Base-by-base conservation (phyloP, 1,140 invertebrate genomes). In the Panagrolaimus sp. region DNA sequence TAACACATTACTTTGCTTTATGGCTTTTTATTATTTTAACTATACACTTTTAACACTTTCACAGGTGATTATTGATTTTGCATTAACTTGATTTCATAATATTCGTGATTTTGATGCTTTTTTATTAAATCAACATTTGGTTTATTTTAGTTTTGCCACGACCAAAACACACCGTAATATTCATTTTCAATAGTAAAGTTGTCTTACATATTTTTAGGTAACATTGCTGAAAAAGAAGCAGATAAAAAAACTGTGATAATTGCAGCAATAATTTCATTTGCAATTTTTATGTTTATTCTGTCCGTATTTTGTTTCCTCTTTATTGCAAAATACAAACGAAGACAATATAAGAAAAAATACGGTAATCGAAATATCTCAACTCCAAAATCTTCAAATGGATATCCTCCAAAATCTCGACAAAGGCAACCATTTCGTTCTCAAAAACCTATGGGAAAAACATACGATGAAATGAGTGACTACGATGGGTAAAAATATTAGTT, bases 201-300 rank as follows among this genome's bases (percentile, higher is more conserved):
- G 71, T 14, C 44, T 28, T 47, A 46, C 12, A 7, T 55, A 6
- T 21, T 21, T 80, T 71, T 46, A 80, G 79, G 79, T 43, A 73
- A 81, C 65, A 68, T 71, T 44, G 69, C 68, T 14, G 78, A 79
- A 58, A 75, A 68, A n/a, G 67, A 63, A 21, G 70, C 78, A 1
- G 78, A 81, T 66, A 69, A 47, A 45, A 64, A 65, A 21, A 82
- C 79, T 7, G 71, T 83, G 6, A 63, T 81, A 28, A 64, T 83
- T 17, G 80, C 80, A n/a, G 76, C 72, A 38, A 71, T 78, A 7
- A 71, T 76, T 64, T 55, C 28, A 15, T 52, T n/a, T 63, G n/a
- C 15, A 21, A 82, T 83, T 55, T 83, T 83, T 46, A 24, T 81
- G 14, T 77, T 81, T 71, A 83, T 83, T 45, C 58, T 80, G 17